Evolutionary conservation across 2,888 invertebrate genomes (phyloP).

Genomic region (Luperina nickerlii): DNA sequence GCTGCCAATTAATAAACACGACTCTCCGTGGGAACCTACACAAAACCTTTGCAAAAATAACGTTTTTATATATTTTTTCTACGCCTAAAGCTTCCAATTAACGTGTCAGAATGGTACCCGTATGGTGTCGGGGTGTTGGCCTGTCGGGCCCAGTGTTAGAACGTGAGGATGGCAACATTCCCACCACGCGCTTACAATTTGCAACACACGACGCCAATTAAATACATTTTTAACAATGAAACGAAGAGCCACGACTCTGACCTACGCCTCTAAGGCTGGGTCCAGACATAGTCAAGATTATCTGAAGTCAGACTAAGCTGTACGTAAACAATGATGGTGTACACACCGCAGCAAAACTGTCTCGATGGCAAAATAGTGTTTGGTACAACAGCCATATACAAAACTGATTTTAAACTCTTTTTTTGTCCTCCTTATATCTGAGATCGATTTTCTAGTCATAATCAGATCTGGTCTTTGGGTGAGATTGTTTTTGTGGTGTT

Average conservation of each 20-base stretch:
- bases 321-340: neutral
- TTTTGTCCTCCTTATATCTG: no score
- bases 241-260: conserved; percentile 64
- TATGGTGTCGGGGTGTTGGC: conserved; percentile 16
- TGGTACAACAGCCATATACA: no score
- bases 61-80: conserved; percentile 27
- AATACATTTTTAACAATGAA: conserved; percentile 72
- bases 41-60: conserved; percentile 23
- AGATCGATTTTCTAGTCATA: no score
- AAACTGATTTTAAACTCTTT: neutral
- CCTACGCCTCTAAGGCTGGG: conserved; percentile 37
- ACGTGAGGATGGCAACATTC: conserved; percentile 67
- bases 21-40: conserved; percentile 40
- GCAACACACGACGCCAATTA: conserved; percentile 79
- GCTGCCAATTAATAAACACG: conserved; percentile 23
- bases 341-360: neutral
- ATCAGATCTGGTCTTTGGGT: no score
- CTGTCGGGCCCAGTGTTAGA: conserved; percentile 62
- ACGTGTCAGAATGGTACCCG: conserved; percentile 51
- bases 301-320: neutral
- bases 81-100: conserved; percentile 54
- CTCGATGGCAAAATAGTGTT: neutral
- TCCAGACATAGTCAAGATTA: neutral
- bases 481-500: no score
- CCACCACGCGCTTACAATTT: conserved; percentile 71